Evolutionary conservation across 2,888 invertebrate species (phyloP), one percentile per base, ranked within the genome.

Genomic region (Drosophila subquinaria): DNA sequence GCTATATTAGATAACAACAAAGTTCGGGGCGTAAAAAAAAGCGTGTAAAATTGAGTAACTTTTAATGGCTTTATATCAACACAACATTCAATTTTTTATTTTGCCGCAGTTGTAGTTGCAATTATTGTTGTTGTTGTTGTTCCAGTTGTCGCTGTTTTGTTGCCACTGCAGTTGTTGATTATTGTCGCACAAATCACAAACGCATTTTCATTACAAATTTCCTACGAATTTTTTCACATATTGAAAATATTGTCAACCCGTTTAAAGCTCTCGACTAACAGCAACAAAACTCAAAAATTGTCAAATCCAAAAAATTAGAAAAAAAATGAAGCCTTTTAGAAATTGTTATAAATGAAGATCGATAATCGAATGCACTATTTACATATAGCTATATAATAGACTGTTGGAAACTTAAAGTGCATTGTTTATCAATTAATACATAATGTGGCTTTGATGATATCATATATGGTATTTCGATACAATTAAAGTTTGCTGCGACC

Each of bases 131-230:
- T 53, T 43, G 30, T 55, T 20, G 33, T 35, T 68, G 57, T 1
- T 27, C 5, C 5, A 27, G 27, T 27, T 27, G 27, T 30, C 33
- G 11, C 30, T 42, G 17, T 57, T 30, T 30, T 53, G 38, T 38
- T 63, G 15, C 13, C 42, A 30, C 50, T 45, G 43, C 20, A 27
- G 20, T 52, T 15, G 59, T 73, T 60, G 40, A 33, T 59, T 66
- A 48, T 35, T 66, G 60, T 43, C 36, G 36, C 3, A 42, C 60
- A 76, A 78, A 76, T 76, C 75, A 69, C 69, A 69, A 62, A 64
- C 38, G 76, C 57, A 62, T 69, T 79, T 76, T 69, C 62, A 74
- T 74, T 76, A 69, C 47, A 69, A 69, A 78, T 79, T 69, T 76
- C 59, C 69, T 45, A 53, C 35, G 33, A 61, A 13, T 62, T 45